Base-by-base conservation (phyloP, 2,888 invertebrate genomes). In the Drosophila infuscata region DNA sequence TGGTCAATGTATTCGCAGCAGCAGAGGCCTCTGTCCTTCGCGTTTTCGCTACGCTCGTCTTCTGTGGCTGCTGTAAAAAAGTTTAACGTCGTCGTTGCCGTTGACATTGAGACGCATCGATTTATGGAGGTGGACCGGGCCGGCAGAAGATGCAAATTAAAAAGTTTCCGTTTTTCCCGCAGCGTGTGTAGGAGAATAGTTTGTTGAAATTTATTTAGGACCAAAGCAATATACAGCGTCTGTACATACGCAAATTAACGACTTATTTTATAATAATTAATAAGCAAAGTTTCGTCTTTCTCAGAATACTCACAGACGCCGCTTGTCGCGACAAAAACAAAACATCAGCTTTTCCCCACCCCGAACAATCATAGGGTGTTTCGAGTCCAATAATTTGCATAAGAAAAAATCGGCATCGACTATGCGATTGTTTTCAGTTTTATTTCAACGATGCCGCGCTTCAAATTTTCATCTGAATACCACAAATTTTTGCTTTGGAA, bases 401-500 rank as follows among this genome's bases (percentile, higher is more conserved):
- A 59, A 49, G 32, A 62, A 64, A 59, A 48, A 9, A 69, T 63
- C 67, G 75, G 9, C 12, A 33, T 25, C 2, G 41, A 11, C n/a
- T 20, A 17, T 3, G 1, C 68, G 68, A 79, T 75, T 65, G 62
- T 66, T 64, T 51, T 33, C 3, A 25, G 32, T 38, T 76, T 81
- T 80, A 81, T 77, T 84, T 92, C 81, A 53, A 93, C 67, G 70
- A 93, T 92, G 70, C 93, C 93, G 57, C 93, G 87, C n/a, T 85
- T 88, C 3, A 93, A 71, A 36, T 92, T 92, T 91, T 94, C 94
- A 25, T 91, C 89, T 90, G 94, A 95, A 89, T 94, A 95, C 96
- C 96, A 97, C 60, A 95, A 94, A 38, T 94, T 93, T 86, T 94
- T 92, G 73, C 93, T 93, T 33, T 93, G 88, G 84, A 97, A 95